Evolutionary conservation across 2,888 invertebrate genomes (phyloP).

Genomic region (Pegoplata infirma): DNA sequence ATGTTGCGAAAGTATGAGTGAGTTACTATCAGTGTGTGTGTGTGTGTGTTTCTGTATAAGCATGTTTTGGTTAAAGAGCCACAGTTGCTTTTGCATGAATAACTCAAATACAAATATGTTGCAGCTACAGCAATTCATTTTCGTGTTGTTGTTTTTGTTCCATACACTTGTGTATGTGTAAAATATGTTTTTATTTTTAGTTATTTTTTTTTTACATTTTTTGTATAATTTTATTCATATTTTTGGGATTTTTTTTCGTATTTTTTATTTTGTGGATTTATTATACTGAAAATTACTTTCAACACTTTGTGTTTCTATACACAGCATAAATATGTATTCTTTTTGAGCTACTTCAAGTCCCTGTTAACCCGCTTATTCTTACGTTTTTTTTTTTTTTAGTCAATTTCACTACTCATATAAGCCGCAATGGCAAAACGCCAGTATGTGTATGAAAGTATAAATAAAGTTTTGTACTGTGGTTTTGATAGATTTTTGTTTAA

Average conservation of each 20-base stretch:
- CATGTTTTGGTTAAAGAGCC: constrained; percentile 32
- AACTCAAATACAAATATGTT: constrained; percentile 24
- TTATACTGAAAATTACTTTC: constrained; percentile 66
- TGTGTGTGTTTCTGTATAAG: background rate
- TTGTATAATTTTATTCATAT: constrained; percentile 10
- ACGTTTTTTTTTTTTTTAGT: constrained; percentile 53
- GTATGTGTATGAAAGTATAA: constrained; percentile 17
- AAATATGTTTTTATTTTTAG: constrained; percentile 23
- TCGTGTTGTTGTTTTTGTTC: constrained; percentile 29
- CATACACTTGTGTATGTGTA: constrained; percentile 9
- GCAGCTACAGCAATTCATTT: constrained; percentile 31
- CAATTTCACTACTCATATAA: constrained; percentile 58
- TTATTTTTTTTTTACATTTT: constrained; percentile 4
- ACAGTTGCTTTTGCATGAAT: constrained; percentile 52
- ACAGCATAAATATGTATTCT: constrained; percentile 12
- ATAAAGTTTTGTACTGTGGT: constrained; percentile 26
- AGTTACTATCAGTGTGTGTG: too few species aligned
- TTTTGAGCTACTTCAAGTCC: constrained; percentile 44
- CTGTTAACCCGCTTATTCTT: constrained; percentile 61
- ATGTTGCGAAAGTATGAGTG: too few species aligned
- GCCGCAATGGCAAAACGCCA: constrained; percentile 61
- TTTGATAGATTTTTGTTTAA: too few species aligned
- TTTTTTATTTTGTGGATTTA: constrained; percentile 60
- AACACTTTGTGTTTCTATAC: constrained; percentile 57
- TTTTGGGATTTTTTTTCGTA: background rate